Percentiles rank a stretch among this genome's conserved stretches.
These are phyloP conservation scores for Itoplectis maculator DNA, from an alignment of 2,888 invertebrate genomes.

Conservation along the genomic window DNA sequence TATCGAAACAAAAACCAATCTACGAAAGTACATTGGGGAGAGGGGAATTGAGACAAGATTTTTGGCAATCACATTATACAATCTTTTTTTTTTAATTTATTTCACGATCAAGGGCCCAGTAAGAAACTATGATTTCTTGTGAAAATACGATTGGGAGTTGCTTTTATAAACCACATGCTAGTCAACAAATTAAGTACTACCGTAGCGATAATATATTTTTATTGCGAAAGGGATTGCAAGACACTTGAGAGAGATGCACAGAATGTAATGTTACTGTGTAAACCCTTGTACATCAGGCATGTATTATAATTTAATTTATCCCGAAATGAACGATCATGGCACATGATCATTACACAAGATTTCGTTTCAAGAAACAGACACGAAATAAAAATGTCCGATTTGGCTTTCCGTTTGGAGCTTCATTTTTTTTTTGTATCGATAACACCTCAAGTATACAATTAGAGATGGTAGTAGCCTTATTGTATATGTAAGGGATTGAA, in stretches of 20 bases:
- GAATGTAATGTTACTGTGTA: slow-evolving; percentile 31
- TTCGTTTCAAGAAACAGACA: background rate
- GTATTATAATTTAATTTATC: slow-evolving; percentile 38
- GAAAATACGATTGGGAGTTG: slow-evolving; percentile 73
- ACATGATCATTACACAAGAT: slow-evolving; percentile 2
- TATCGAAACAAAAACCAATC: slow-evolving; percentile 10
- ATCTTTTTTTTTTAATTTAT: slow-evolving; percentile 22
- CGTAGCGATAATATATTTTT: slow-evolving; percentile 81
- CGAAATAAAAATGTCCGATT: background rate
- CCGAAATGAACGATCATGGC: background rate
- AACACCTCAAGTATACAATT: slow-evolving; percentile 64
- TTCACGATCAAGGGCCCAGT: background rate
- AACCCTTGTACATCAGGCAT: slow-evolving; percentile 41
- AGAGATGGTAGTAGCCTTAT: slow-evolving; percentile 64
- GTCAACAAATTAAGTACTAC: slow-evolving; percentile 80
- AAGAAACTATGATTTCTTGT: slow-evolving; percentile 24
- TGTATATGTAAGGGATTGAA: slow-evolving; percentile 53
- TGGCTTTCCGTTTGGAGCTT: slow-evolving; percentile 23
- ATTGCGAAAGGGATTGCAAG: slow-evolving; percentile 74
- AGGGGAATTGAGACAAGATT: slow-evolving; percentile 42
- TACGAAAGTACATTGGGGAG: slow-evolving; percentile 19
- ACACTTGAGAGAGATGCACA: slow-evolving; percentile 66
- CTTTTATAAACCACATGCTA: slow-evolving; percentile 77
- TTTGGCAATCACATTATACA: slow-evolving; percentile 37
- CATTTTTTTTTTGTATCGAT: slow-evolving; percentile 2